Evolutionary conservation across 2,797 vertebrate genomes (phyloP).

Genomic region (Coregonus sp.): DNA sequence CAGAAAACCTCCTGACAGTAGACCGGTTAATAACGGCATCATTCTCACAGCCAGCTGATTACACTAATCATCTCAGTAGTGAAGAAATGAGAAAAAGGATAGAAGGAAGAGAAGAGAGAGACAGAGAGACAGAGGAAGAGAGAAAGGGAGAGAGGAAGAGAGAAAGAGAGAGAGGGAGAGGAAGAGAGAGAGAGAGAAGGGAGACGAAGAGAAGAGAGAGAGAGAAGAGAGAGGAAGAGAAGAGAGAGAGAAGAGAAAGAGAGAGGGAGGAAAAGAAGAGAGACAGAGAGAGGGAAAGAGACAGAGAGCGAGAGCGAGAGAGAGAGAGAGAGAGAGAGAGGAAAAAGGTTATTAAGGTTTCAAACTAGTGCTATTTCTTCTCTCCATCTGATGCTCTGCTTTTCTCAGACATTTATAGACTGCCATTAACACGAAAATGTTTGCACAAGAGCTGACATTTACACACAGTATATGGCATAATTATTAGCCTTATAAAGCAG

Average conservation of each 20-base stretch:
- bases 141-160: too few relatives aligned
- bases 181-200: not conserved
- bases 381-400: not conserved
- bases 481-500: not conserved
- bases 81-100: not conserved
- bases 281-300: not conserved
- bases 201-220: not conserved
- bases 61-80: not conserved
- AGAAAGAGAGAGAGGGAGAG: not conserved
- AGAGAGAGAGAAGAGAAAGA: not conserved
- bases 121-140: too few relatives aligned
- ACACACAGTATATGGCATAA: not conserved
- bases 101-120: not conserved
- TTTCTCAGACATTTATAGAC: not conserved
- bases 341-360: constrained; percentile 15
- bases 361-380: not conserved
- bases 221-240: too few relatives aligned
- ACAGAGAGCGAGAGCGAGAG: not conserved
- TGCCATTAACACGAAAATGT: not conserved
- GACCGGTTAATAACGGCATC: constrained; percentile 73
- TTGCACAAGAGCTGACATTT: not conserved
- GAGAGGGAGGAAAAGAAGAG: not conserved
- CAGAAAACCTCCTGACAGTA: constrained; percentile 76
- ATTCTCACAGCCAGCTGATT: constrained; percentile 60
- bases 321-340: constrained; percentile 27